Base-by-base conservation (phyloP, 2,888 invertebrate species). In the Mythimna lalbum region DNA sequence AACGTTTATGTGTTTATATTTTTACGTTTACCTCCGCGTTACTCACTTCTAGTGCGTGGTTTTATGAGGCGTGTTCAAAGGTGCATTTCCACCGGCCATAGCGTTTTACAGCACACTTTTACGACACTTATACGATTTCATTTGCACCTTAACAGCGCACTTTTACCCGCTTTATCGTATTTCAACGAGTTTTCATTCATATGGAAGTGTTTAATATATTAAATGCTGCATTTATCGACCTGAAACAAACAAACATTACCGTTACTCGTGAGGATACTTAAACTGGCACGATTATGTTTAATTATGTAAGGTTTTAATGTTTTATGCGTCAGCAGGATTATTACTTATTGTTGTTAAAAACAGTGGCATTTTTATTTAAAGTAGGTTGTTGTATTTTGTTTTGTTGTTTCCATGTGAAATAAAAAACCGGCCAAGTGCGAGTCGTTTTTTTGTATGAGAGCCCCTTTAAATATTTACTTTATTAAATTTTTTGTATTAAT, bases 191-290 rank as follows among this genome's bases (percentile, higher is more conserved):
- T 67, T 67, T 65, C 33, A 47, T 53, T 53, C 56, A 33, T 60
- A 47, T 60, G 47, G 47, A 50, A 52, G 55, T 59, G 17, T 53
- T 78, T 55, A 39, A 55, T 68, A 36, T 57, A 59, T 75, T 76
- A 55, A 67, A 68, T 27, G 63, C 31, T 27, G 55, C 63, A 33
- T 27, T 39, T 31, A 49, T 53, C 39, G 47, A 81, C 73, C 82
- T 82, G 82, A 19, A 82, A 82, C 79, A 81, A 84, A 65, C 59
- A 68, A 65, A 77, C 14, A 49, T 52, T 62, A 56, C 12, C 33
- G 55, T 79, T 73, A 77, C 9, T 63, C 27, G 9, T 76, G 33
- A n/a, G 33, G 19, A 21, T 68, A 52, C 27, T 75, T 76, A 67
- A 6, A 43, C 36, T 52, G 2, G 21, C 12, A 17, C 12, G n/a